phyloP scores from a whole-genome alignment of 2,888 invertebrate species.

The Nematopogon swammerdamellus region DNA sequence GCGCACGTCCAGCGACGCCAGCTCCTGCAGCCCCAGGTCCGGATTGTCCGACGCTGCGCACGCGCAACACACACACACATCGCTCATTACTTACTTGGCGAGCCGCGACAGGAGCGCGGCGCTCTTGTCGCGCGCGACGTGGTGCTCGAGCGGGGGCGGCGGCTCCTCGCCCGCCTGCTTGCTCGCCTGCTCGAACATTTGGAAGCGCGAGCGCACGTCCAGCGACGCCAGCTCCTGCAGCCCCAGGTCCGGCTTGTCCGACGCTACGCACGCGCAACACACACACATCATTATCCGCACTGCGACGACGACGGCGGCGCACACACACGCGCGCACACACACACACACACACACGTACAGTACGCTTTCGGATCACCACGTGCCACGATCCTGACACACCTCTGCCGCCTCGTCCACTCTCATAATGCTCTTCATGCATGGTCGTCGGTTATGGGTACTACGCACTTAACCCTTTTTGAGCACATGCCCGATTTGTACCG shows the following conservation, averaged over 20 bases:
- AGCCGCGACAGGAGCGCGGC: conserved; percentile 76
- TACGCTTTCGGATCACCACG: too few species aligned
- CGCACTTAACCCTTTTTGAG: too few species aligned
- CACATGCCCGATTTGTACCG: too few species aligned
- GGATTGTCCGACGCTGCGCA: conserved; percentile 79
- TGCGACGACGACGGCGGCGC: too few species aligned
- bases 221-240: conserved; percentile 76
- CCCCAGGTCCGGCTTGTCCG: conserved; percentile 82
- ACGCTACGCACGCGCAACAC: conserved; percentile 51
- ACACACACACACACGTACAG: too few species aligned
- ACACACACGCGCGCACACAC: too few species aligned
- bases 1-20: conserved; percentile 64
- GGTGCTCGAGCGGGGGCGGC: conserved; percentile 18
- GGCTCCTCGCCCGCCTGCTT: conserved; percentile 40
- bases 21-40: conserved; percentile 78
- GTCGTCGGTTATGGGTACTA: too few species aligned
- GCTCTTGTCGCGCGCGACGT: conserved; percentile 45
- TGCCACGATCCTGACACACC: too few species aligned
- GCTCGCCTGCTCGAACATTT: conserved; percentile 72
- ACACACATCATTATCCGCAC: too few species aligned
- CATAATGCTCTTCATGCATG: too few species aligned
- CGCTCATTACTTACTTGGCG: conserved; percentile 65
- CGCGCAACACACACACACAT: not conserved
- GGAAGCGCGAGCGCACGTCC: conserved; percentile 82
- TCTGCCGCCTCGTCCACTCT: too few species aligned